These are phyloP conservation scores for Procavia capensis DNA, from an alignment of 2,113 vertebrate species.

Conservation along the genomic window DNA sequence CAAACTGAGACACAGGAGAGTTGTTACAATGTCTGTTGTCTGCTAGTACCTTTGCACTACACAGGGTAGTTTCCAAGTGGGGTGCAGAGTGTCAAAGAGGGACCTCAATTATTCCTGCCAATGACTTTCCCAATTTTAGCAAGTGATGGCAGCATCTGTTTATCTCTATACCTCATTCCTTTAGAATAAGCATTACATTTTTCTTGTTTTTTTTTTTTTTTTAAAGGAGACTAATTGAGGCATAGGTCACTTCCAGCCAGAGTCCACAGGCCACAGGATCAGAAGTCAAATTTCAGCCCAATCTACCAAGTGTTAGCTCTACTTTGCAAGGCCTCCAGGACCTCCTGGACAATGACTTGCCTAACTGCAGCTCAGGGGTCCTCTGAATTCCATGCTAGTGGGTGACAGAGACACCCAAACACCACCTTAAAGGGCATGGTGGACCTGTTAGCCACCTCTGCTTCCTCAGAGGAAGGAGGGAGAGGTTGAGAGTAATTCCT, in stretches of 20 bases:
- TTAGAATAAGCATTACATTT: not conserved
- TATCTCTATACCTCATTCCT: not conserved
- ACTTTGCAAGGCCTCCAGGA: not conserved
- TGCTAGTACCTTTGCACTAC: accelerated
- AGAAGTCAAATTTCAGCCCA: not conserved
- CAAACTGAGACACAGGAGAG: accelerated
- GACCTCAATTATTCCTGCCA: not conserved
- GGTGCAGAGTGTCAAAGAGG: not conserved
- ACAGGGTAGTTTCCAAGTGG: not conserved
- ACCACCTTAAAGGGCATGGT: accelerated
- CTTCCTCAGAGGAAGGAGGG: not conserved
- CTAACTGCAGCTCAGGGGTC: not conserved
- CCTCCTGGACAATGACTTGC: accelerated
- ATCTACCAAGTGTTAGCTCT: not conserved
- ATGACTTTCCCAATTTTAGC: not conserved
- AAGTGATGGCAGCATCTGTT: not conserved
- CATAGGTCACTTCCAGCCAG: too few species aligned
- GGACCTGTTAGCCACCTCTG: accelerated
- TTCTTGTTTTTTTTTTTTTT: not conserved
- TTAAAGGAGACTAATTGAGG: not conserved
- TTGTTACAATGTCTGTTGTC: accelerated
- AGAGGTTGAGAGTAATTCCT: not conserved
- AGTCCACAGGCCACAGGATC: not conserved
- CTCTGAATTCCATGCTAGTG: not conserved
- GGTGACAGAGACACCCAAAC: accelerated